These are phyloP conservation scores for Ypsolopha scabrella DNA, from an alignment of 2,888 invertebrate species.

Conservation along the genomic window DNA sequence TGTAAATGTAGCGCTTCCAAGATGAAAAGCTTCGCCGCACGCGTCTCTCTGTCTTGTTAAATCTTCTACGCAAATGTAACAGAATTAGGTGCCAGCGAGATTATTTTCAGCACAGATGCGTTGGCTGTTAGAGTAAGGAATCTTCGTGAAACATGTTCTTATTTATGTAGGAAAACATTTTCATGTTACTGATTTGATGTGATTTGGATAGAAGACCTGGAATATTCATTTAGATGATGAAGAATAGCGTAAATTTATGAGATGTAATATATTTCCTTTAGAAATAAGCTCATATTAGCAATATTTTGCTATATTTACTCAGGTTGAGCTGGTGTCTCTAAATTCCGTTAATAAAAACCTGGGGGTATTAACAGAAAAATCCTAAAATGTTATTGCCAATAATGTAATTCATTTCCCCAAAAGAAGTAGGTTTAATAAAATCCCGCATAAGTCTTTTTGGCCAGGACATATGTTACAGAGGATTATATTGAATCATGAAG, in stretches of 20 bases:
- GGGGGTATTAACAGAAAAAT: too few relatives aligned
- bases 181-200: too few relatives aligned
- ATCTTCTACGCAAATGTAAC: constrained; percentile 65
- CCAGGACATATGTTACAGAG: constrained; percentile 44
- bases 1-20: constrained; percentile 70
- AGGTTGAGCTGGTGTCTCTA: not conserved
- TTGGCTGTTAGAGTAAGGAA: constrained; percentile 6
- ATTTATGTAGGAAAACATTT: too few relatives aligned
- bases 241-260: not conserved
- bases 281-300: not conserved
- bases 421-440: constrained; percentile 50
- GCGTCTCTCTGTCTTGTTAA: constrained; percentile 52
- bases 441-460: constrained; percentile 31
- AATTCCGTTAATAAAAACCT: too few relatives aligned
- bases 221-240: too few relatives aligned
- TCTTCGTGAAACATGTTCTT: constrained; percentile 8
- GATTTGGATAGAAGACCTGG: too few relatives aligned
- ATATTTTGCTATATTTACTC: not conserved
- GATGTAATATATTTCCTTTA: not conserved
- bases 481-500: constrained; percentile 54
- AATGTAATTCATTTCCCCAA: constrained; percentile 34
- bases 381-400: constrained; percentile 8
- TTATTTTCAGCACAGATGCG: constrained; percentile 63
- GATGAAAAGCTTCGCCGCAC: constrained; percentile 66
- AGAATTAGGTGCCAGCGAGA: constrained; percentile 63